Evolutionary conservation across 2,113 vertebrate genomes (phyloP), one percentile per base, ranked within the genome.

Genomic region (Lagopus leucura): DNA sequence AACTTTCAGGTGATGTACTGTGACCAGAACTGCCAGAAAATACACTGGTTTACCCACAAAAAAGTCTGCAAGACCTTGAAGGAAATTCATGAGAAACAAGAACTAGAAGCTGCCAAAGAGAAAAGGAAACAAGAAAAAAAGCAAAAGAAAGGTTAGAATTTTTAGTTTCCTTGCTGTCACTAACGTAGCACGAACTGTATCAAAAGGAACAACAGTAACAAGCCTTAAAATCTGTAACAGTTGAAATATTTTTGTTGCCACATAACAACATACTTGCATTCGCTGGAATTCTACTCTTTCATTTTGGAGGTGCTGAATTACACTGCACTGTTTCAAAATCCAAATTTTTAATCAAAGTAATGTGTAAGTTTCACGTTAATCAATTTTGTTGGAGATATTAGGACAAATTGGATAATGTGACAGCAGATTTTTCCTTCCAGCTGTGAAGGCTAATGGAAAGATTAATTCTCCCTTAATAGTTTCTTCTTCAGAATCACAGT

Each of bases 1-100:
- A 65, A 90, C 27, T 95, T 93, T 66, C 91, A 99, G 99, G 99
- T 99, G 90, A 98, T 99, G 78, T 99, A 99, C 90, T 99, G 99
- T 27, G 97, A 97, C 85, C 99, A 99, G 64, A 95, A 97, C 70
- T 99, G 99, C 87, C 99, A 99, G 96, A 99, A 99, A 95, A 97
- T 98, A 84, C 99, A 99, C 95, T 99, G 99, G 99, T 99, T 99
- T 96, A 98, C 98, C 34, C 99, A 99, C 96, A 99, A 99, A 96
- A 99, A 99, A 89, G 96, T 99, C 58, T 99, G 99, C 93, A 99
- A 99, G 97, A 97, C 70, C 36, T 97, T 99, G 54, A 98, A 99
- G 93, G 98, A 98, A 78, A 96, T 98, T 80, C 97, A 99, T 47
- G 98, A 99, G 92, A 98, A 98, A 82, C 99, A 99, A 36, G 98